These are phyloP conservation scores for Toxotes chatareus DNA, from an alignment of 2,113 vertebrate species.

Conservation along the genomic window DNA sequence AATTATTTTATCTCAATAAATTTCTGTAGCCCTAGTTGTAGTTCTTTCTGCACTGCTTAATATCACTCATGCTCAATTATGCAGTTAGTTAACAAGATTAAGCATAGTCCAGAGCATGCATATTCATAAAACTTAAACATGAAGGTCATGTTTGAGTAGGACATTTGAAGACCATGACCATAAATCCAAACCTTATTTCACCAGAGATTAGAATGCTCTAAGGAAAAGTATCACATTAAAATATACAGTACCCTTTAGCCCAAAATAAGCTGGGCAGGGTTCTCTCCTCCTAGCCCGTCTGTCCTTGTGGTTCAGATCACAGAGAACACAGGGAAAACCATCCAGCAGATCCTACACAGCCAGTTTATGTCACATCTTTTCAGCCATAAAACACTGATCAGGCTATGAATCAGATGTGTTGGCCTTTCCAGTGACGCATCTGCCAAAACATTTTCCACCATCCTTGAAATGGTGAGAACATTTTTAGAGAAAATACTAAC, in stretches of 20 bases:
- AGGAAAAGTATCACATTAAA: conserved; percentile 33
- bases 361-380: conserved; percentile 55
- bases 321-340: conserved; percentile 20
- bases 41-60: neutral
- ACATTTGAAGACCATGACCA: conserved; percentile 16
- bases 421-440: conserved; percentile 32
- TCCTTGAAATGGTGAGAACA: conserved; percentile 4
- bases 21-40: too few species aligned
- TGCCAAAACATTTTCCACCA: conserved; percentile 42
- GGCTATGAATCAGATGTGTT: conserved; percentile 43
- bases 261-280: conserved; percentile 12
- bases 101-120: too few species aligned
- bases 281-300: neutral
- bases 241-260: conserved; percentile 22
- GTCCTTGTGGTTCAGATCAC: conserved; percentile 49
- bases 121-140: too few species aligned
- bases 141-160: neutral
- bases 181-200: conserved; percentile 7
- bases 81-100: neutral
- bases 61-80: neutral
- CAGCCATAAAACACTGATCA: conserved; percentile 47
- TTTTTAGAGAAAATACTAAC: conserved; percentile 25
- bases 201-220: neutral
- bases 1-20: neutral
- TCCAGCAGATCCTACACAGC: conserved; percentile 29